Evolutionary conservation across 2,797 vertebrate genomes (phyloP), one percentile per base, ranked within the genome.

Genomic region (Toxotes lorentzi): DNA sequence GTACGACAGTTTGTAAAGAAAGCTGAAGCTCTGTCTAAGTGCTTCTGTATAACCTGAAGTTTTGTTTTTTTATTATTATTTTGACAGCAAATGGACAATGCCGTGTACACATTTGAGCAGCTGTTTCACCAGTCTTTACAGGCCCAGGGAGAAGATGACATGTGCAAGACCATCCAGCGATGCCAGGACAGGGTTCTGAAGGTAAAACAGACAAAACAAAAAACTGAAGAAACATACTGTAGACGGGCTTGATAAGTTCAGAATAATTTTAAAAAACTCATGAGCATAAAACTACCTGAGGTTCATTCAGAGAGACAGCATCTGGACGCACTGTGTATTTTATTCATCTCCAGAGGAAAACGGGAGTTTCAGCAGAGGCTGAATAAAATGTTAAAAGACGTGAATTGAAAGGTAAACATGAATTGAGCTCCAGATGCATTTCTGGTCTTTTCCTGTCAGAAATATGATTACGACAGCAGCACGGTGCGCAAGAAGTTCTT

Each of bases 401-500:
- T 60, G 35, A 48, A 50, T 34, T 56, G 6, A 4, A 7, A 24
- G 21, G 2, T 66, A n/a, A 59, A 59, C n/a, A 17, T 53, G 19
- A 57, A 4, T 7, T 58, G 5, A 66, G 23, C 40, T 66, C 4
- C 24, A 3, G 1, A n/a, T 24, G n/a, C 40, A 30, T 79, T 66
- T 76, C 63, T 64, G 56, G 0, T 62, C 16, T 70, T 10, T 45
- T 24, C 32, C 41, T 10, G 57, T 21, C 93, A 99, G 98, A 99
- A 99, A 91, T 99, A 96, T 0, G 98, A 99, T 88, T 98, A 98
- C 0, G 98, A 99, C 95, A 99, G 98, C 95, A 99, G 98, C 94
- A 96, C 96, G 0, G 97, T 99, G 83, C 90, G 98, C 7, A 99
- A 99, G 95, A 97, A 96, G 88, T 99, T 99, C 94, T 99, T 99